Evolutionary conservation across 2,113 vertebrate genomes (phyloP).

Genomic region (Charina bottae): DNA sequence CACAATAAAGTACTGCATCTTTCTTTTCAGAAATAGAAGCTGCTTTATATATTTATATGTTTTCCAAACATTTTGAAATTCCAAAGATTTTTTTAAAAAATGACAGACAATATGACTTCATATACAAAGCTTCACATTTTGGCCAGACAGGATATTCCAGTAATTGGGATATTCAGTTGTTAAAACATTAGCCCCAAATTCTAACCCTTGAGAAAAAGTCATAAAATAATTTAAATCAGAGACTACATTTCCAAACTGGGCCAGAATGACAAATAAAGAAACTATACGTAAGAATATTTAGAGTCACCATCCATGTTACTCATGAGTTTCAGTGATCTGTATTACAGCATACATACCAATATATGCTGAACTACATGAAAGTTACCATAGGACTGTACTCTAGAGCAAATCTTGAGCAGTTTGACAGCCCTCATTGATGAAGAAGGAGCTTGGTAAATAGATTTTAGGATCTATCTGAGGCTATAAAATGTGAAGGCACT

Average conservation of each 20-base stretch:
- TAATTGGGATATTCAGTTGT: background rate
- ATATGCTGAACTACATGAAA: background rate
- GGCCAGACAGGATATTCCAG: slow-evolving; percentile 30
- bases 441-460: background rate
- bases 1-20: slow-evolving; percentile 43
- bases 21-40: background rate
- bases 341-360: background rate
- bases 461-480: background rate
- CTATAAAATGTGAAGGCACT: background rate
- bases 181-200: slow-evolving; percentile 9
- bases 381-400: background rate
- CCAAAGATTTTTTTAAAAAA: background rate
- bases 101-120: slow-evolving; percentile 20
- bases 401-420: background rate
- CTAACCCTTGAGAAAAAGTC: background rate
- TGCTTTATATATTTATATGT: background rate
- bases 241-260: slow-evolving; percentile 6
- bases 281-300: background rate
- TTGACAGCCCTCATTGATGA: background rate
- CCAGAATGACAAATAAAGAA: background rate
- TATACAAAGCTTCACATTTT: slow-evolving; percentile 29
- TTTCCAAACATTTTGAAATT: slow-evolving; percentile 25
- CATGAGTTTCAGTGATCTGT: background rate
- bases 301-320: background rate
- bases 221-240: slow-evolving; percentile 1